Percentiles rank a stretch among this genome's conserved stretches.
phyloP scores from a whole-genome alignment of 1,140 invertebrate species.

The Octopus bimaculoides region DNA sequence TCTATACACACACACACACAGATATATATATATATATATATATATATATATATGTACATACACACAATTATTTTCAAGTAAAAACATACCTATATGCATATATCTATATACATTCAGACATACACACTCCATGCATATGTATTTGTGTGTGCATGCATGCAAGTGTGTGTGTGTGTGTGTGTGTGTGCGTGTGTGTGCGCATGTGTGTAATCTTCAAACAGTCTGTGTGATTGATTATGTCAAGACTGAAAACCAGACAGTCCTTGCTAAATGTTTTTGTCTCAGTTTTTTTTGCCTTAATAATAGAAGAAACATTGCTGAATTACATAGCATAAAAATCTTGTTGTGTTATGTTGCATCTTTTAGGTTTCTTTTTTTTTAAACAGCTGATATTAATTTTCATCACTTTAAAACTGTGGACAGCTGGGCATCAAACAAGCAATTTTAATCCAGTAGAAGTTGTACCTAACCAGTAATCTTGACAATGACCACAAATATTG shows the following conservation, averaged over 20 bases:
- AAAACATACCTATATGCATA: not conserved
- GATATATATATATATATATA: not conserved
- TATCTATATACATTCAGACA: not conserved
- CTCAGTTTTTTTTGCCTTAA: not conserved
- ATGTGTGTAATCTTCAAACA: not conserved
- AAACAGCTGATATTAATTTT: not conserved
- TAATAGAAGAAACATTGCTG: not conserved
- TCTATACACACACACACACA: not conserved
- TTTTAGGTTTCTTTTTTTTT: not conserved
- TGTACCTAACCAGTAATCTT: not conserved
- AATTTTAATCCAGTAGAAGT: not conserved
- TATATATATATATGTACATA: not conserved
- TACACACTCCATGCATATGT: not conserved
- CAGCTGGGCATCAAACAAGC: slow-evolving; percentile 1
- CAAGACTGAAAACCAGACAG: not conserved
- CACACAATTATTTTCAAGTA: not conserved
- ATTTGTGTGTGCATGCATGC: not conserved
- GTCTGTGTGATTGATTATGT: not conserved
- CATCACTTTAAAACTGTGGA: not conserved
- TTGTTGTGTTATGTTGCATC: not conserved
- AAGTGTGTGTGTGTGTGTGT: not conserved
- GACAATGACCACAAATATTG: not conserved
- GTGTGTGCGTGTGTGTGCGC: not conserved
- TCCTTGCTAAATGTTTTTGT: not conserved
- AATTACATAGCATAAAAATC: not conserved